A percentile compares a stretch with the other conserved stretches of the same genome.
These are phyloP conservation scores for Ditylenchus weischeri DNA, from an alignment of 2,888 invertebrate species.

Conservation along the genomic window DNA sequence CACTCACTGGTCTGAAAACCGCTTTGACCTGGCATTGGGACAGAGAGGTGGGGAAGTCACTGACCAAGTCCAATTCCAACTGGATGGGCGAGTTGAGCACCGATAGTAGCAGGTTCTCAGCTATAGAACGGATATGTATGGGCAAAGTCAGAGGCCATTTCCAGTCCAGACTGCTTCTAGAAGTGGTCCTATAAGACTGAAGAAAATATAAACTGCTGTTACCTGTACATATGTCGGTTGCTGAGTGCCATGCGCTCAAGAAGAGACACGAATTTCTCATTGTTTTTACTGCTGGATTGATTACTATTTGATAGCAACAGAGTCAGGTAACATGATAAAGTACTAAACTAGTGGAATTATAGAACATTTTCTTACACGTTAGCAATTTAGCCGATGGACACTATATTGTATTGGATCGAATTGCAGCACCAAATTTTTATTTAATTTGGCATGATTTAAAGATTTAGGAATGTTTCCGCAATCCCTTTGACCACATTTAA, in stretches of 20 bases:
- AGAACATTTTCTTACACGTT: too few species aligned
- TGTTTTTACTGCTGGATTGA: not conserved
- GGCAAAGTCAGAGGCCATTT: slow-evolving; percentile 16
- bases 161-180: slow-evolving; percentile 11
- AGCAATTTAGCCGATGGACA: too few species aligned
- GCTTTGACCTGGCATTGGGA: slow-evolving; percentile 15
- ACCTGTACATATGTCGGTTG: too few species aligned
- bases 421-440: too few species aligned
- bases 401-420: too few species aligned
- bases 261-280: not conserved
- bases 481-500: too few species aligned
- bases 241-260: not conserved
- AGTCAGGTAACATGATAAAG: not conserved
- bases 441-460: too few species aligned
- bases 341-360: too few species aligned
- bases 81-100: slow-evolving; percentile 12
- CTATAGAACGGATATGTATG: slow-evolving; percentile 11
- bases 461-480: too few species aligned
- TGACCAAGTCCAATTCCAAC: slow-evolving; percentile 9
- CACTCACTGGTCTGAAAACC: slow-evolving; percentile 17
- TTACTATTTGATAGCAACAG: not conserved
- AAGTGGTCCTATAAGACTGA: not conserved
- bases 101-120: slow-evolving; percentile 10
- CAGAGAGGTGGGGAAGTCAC: slow-evolving; percentile 12
- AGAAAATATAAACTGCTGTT: not conserved